A percentile compares a stretch with the other conserved stretches of the same genome.
phyloP scores from a whole-genome alignment of 2,113 vertebrate genomes.

The Peromyscus maniculatus region DNA sequence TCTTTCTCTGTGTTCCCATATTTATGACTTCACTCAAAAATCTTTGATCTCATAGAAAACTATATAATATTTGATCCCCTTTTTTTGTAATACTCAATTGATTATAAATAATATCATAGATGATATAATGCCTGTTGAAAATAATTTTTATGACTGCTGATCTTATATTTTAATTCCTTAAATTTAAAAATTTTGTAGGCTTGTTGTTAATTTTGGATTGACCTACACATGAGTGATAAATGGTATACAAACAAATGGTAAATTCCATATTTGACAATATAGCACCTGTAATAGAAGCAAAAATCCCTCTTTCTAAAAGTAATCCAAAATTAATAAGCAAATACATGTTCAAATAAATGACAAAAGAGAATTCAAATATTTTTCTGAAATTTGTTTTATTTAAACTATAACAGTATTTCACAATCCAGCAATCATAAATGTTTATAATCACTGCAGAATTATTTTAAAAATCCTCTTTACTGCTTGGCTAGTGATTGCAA shows the following conservation, averaged over 20 bases:
- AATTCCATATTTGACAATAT: constrained; percentile 68
- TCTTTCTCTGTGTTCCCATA: background rate
- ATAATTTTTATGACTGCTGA: background rate
- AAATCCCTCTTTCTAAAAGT: constrained; percentile 8
- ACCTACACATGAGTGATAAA: constrained; percentile 57
- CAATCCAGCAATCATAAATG: background rate
- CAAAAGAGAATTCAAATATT: constrained; percentile 49
- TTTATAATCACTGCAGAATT: constrained; percentile 69
- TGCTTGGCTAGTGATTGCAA: background rate
- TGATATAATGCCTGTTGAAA: background rate
- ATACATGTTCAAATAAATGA: constrained; percentile 73
- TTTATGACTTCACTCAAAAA: background rate
- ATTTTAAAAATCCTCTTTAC: constrained; percentile 34
- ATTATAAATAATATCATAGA: constrained; percentile 19
- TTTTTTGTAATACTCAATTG: background rate
- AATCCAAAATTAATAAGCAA: constrained; percentile 68
- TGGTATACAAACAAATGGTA: constrained; percentile 64
- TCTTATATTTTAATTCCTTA: constrained; percentile 18
- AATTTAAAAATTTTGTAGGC: background rate
- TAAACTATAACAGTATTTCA: constrained; percentile 55
- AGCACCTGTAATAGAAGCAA: constrained; percentile 16
- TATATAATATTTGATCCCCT: constrained; percentile 1
- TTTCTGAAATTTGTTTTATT: constrained; percentile 29
- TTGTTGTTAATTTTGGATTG: constrained; percentile 26
- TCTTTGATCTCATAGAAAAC: constrained; percentile 8